phyloP scores from a whole-genome alignment of 1,140 invertebrate species.

The Tetraneura akinire region DNA sequence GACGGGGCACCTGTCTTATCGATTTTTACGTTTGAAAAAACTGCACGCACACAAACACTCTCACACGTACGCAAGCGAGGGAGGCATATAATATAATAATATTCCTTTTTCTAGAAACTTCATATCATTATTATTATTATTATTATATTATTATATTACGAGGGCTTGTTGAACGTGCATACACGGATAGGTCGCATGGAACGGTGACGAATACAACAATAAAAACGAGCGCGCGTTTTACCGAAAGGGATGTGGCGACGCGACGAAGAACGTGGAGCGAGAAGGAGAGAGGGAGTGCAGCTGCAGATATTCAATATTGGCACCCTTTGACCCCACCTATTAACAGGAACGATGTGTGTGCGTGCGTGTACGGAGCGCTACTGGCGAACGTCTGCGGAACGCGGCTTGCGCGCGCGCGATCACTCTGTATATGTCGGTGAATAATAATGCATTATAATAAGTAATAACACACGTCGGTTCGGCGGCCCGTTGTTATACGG shows the following conservation, averaged over 20 bases:
- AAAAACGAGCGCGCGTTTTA: conserved; percentile 26
- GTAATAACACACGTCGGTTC: neutral
- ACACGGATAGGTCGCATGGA: neutral
- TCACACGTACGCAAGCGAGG: no score
- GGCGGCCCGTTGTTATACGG: neutral
- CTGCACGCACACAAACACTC: no score
- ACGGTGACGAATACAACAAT: conserved; percentile 38
- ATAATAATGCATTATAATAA: no score
- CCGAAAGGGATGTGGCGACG: conserved; percentile 25
- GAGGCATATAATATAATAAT: neutral
- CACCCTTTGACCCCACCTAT: conserved; percentile 50
- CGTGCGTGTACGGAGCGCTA: neutral
- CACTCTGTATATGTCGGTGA: neutral
- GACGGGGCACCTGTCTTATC: neutral
- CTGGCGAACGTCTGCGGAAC: no score
- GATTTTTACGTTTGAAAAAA: neutral
- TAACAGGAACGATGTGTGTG: neutral
- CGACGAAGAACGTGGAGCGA: no score
- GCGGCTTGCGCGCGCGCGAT: neutral
- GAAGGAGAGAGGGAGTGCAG: conserved; percentile 14
- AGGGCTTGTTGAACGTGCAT: conserved; percentile 19
- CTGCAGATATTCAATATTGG: conserved; percentile 51
- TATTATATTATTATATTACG: neutral
- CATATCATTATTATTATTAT: neutral
- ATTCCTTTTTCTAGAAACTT: conserved; percentile 10